Evolutionary conservation across 1,140 invertebrate genomes (phyloP).

Genomic region (Eubasilissa regina): DNA sequence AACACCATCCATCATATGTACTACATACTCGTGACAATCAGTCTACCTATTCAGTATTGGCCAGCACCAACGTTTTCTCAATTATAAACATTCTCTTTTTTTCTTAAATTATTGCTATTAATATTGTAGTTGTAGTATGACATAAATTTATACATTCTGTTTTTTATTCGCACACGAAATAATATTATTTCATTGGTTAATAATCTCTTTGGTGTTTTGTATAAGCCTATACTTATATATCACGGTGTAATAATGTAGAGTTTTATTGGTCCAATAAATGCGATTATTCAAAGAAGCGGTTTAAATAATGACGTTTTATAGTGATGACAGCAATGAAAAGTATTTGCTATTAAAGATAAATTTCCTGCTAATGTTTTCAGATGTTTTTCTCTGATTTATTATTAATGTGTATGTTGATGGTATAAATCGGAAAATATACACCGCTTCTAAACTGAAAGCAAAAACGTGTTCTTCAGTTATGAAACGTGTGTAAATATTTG

Average conservation of each 20-base stretch:
- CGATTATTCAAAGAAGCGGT: constrained; percentile 37
- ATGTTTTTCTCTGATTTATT: neutral
- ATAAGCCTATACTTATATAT: constrained; percentile 2
- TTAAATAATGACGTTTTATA: constrained; percentile 39
- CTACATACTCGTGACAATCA: too few relatives aligned
- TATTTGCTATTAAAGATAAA: constrained; percentile 33
- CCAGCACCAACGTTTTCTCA: too few relatives aligned
- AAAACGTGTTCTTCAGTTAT: constrained; percentile 37
- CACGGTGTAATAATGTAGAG: constrained; percentile 30
- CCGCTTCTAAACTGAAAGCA: constrained; percentile 11
- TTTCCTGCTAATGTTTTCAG: constrained; percentile 25
- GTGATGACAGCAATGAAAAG: constrained; percentile 43
- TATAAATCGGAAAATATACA: too few relatives aligned
- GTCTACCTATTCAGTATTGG: too few relatives aligned
- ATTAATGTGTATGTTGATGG: too few relatives aligned
- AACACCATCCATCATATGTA: too few relatives aligned
- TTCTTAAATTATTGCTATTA: too few relatives aligned
- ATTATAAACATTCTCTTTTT: too few relatives aligned
- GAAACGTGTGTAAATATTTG: constrained; percentile 36
- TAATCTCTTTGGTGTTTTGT: neutral
- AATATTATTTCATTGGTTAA: too few relatives aligned
- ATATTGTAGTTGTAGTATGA: too few relatives aligned
- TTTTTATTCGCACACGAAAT: too few relatives aligned
- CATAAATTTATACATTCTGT: too few relatives aligned
- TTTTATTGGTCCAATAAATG: constrained; percentile 43